Conservation (phyloP, 2,797 vertebrate species). For the Pelobates cultripes region DNA sequence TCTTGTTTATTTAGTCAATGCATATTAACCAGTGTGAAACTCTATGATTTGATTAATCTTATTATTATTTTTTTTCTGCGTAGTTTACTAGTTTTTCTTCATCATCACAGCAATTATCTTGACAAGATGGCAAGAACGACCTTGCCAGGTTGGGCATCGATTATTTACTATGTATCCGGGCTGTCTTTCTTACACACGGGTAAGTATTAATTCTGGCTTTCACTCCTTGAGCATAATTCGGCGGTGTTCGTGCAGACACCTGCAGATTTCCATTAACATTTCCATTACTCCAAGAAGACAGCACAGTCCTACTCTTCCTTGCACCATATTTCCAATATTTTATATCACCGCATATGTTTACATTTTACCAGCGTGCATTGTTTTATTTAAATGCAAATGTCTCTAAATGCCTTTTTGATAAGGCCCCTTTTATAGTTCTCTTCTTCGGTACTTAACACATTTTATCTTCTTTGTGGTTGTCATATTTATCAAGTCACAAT, state of each 20-base stretch:
- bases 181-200: conserved; percentile 34
- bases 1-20: conserved; percentile 47
- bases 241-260: conserved; percentile 29
- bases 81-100: conserved; percentile 39
- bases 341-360: conserved; percentile 39
- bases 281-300: conserved; percentile 34
- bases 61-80: conserved; percentile 24
- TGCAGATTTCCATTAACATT: conserved; percentile 43
- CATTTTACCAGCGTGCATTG: conserved; percentile 40
- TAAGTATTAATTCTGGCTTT: conserved; percentile 45
- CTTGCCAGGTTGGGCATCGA: conserved; percentile 52
- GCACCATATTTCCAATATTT: conserved; percentile 29
- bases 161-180: conserved; percentile 41
- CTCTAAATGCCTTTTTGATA: conserved; percentile 13
- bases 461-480: conserved; percentile 33
- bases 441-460: conserved; percentile 25
- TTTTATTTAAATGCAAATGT: conserved; percentile 56
- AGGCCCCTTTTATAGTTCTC: conserved; percentile 20
- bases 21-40: conserved; percentile 31
- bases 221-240: conserved; percentile 28
- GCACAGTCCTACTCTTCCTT: conserved; percentile 14
- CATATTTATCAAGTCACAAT: conserved; percentile 44
- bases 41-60: conserved; percentile 23
- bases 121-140: conserved; percentile 44
- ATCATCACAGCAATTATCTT: conserved; percentile 51